phyloP scores from a whole-genome alignment of 2,888 invertebrate genomes.

The Phaonia tiefii region DNA sequence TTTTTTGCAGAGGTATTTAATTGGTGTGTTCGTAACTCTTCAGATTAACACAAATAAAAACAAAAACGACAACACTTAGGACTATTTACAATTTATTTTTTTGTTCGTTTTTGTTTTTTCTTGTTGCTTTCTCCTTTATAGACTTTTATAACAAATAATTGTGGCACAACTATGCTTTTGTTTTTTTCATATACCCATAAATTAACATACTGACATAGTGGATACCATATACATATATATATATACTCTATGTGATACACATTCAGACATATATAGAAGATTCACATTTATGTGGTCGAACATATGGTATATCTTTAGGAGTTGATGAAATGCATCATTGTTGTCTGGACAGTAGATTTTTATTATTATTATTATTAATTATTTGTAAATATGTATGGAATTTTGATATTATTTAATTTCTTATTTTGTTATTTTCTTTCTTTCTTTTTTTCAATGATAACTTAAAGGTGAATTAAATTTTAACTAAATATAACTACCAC shows the following conservation, averaged over 20 bases:
- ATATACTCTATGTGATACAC: too few relatives aligned
- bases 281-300: too few relatives aligned
- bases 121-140: neutral
- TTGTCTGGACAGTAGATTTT: neutral
- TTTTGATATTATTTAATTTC: conserved; percentile 26
- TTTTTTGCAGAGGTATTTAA: conserved; percentile 37
- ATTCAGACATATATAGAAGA: too few relatives aligned
- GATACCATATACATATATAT: too few relatives aligned
- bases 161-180: too few relatives aligned
- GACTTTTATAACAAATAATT: neutral
- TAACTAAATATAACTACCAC: conserved; percentile 81
- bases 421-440: conserved; percentile 11
- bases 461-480: conserved; percentile 71
- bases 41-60: neutral
- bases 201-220: too few relatives aligned
- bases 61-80: conserved; percentile 9
- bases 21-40: conserved; percentile 20
- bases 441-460: conserved; percentile 18
- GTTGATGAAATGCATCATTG: conserved; percentile 26
- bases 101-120: neutral
- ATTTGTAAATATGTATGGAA: conserved; percentile 17
- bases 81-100: conserved; percentile 12
- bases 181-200: too few relatives aligned
- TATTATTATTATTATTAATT: neutral
- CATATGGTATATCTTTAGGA: neutral